Base-by-base conservation (phyloP, 1,140 invertebrate genomes). In the Venturia canescens region DNA sequence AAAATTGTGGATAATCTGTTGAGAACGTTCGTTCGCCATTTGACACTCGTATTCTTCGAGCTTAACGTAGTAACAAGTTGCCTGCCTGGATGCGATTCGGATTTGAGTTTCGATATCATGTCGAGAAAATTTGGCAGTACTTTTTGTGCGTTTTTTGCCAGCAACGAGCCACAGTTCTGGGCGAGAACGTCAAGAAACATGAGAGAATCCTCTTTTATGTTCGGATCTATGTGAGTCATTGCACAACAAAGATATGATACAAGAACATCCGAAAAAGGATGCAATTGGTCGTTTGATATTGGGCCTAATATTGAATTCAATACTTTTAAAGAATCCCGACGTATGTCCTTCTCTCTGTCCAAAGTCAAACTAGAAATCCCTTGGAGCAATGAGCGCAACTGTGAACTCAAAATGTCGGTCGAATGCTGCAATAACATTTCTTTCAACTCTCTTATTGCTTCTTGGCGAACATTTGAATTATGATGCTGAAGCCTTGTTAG, bases 151-250 rank as follows among this genome's bases (percentile, higher is more conserved):
- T 95, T 93, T 69, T 93, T 89, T 0, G 94, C 93, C 15, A 97
- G 89, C 44, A 96, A 90, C 57, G 88, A 85, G 4, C 94, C 94
- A 77, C 94, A 93, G 75, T 94, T 92, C 48, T 93, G 89, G 18
- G 96, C 88, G 26, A 97, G 90, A 74, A 94, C 92, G 85, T 96
- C 97, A n/a, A 97, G 90, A 72, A 97, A 93, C 11, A 94, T 86
- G 2, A 98, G 89, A 0, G 97, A 97, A 89, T 97, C 97, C 88
- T 96, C 95, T 87, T 97, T 95, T 71, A 98, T 95, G 67, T 93
- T 92, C 16, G 93, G 93, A 88, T 96, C 93, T 78, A 98, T 96
- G 84, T 97, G 96, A 13, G 96, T 97, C 96, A 98, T 97, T 0
- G 96, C 95, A 92, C 97, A 98, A 38, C 94, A 93, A 38, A 98